Percentiles rank a stretch among this genome's conserved stretches.
Evolutionary conservation across 2,888 invertebrate genomes (phyloP).

Genomic region (Nemotelus pantherinus): DNA sequence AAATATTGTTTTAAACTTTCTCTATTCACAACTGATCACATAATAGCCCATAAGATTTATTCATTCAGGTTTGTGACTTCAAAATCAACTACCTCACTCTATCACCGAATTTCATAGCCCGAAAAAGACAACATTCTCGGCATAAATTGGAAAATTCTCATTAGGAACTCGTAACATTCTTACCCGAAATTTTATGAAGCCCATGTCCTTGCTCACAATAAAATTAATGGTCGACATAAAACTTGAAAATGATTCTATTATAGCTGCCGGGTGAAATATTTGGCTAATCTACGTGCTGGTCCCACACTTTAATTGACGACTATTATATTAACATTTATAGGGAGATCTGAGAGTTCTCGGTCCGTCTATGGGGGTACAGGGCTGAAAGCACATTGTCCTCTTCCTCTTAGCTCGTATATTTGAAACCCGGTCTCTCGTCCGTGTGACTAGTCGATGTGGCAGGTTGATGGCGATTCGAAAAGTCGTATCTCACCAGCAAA

Average conservation of each 20-base stretch:
- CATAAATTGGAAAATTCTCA: slow-evolving; percentile 45
- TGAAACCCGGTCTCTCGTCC: no score
- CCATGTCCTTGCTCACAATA: slow-evolving; percentile 22
- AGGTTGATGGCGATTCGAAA: slow-evolving; percentile 16
- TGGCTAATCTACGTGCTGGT: slow-evolving; percentile 41
- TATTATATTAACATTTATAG: slow-evolving; percentile 42
- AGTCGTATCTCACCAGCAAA: slow-evolving; percentile 29
- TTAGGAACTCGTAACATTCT: slow-evolving; percentile 35
- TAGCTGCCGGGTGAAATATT: slow-evolving; percentile 43
- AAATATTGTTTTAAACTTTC: no score
- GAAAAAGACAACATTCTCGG: slow-evolving; percentile 42
- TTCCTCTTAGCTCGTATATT: no score
- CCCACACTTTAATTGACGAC: slow-evolving; percentile 37
- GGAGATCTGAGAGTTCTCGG: slow-evolving; percentile 2
- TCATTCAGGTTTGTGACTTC: no score
- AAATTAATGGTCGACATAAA: slow-evolving; percentile 42
- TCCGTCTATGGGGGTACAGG: neutral
- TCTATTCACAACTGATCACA: no score
- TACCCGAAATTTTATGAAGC: slow-evolving; percentile 27
- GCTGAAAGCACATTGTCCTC: neutral
- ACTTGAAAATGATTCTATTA: slow-evolving; percentile 45
- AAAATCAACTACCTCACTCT: no score
- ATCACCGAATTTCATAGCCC: slow-evolving; percentile 29
- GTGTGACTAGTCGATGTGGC: no score
- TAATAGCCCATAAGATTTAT: no score